Evolutionary conservation across 2,113 vertebrate genomes (phyloP), one percentile per base, ranked within the genome.

Genomic region (Telmatochromis brichardi): DNA sequence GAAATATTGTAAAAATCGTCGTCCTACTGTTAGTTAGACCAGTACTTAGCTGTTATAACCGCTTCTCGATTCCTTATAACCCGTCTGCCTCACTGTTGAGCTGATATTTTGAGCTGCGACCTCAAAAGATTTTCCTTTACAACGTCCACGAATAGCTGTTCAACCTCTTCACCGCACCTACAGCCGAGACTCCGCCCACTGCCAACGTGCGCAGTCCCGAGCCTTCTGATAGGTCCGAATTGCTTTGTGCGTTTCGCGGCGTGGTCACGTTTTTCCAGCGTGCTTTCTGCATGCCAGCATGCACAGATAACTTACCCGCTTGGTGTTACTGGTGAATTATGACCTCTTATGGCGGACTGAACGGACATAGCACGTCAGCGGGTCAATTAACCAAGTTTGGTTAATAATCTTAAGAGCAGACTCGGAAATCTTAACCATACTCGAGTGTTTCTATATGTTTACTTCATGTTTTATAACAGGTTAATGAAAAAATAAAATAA

Each of bases 181-280:
- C 88, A 7, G 14, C 4, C 12, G 6, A 42, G 12, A 50, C 80
- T 55, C 95, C 92, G 87, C 94, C 96, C 86, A 86, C 53, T 4
- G 17, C 6, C 2, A 33, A 93, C 90, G 92, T 71, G 31, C 79
- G 7, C 17, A 4, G 76, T 68, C 35, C 1, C 2, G 8, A 26
- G 76, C 14, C 1, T 9, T 23, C 14, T 81, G 88, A 94, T 96
- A 96, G 94, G 96, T 40, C 78, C 2, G 17, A 3, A 2, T 1
- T 13, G 6, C 33, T 13, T 6, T 12, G 83, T 81, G 87, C 88
- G 94, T 55, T 17, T 79, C 8, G 7, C 50, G n/a, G 63, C 85
- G 68, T 84, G 26, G 95, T 96, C 96, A 97, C 96, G 96, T 97
- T 97, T 94, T 68, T 91, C 65, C 89, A 94, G 95, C 93, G 95